Evolutionary conservation across 2,113 vertebrate genomes (phyloP), one percentile per base, ranked within the genome.

Genomic region (Phrynosoma platyrhinos): DNA sequence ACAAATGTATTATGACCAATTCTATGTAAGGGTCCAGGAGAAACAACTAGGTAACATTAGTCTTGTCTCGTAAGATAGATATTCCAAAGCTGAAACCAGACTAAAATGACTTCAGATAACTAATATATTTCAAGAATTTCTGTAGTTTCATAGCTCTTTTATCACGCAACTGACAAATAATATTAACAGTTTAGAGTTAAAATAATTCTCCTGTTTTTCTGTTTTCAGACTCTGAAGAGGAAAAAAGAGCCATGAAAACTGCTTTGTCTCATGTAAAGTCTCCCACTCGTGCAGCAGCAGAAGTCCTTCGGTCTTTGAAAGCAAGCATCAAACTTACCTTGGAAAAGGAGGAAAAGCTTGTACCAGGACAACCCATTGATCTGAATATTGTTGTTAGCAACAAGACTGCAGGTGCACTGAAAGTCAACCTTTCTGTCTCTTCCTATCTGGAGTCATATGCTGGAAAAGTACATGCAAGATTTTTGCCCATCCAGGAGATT

Each of bases 371-470:
- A 14, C 93, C 96, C 4, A 79, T 96, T 8, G 91, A 89, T 82
- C 1, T 97, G 72, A 87, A 72, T 27, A 84, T 96, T 82, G 79
- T 47, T 0, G 81, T 95, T 64, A 90, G 88, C 89, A 92, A 84
- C 82, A 83, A 91, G 42, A 1, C 32, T 30, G 40, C 93, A 13
- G 87, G 87, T 9, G 75, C 4, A 40, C 92, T 93, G 94, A 94
- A 91, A 0, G 2, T 96, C 52, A 47, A 81, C 2, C 78, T 96
- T 10, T 13, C 0, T 0, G 88, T 94, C 64, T 94, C 93, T 86
- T 93, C 93, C 62, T 93, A 96, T 82, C 91, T 97, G 69, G 96
- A 96, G 85, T 84, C 88, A 69, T 97, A 96, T 3, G 96, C 90
- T 3, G 95, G 96, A 71, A 92, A 92, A 68, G 64, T 87, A 2